Base-by-base conservation (phyloP, 2,888 invertebrate genomes). In the Fragum sueziense region DNA sequence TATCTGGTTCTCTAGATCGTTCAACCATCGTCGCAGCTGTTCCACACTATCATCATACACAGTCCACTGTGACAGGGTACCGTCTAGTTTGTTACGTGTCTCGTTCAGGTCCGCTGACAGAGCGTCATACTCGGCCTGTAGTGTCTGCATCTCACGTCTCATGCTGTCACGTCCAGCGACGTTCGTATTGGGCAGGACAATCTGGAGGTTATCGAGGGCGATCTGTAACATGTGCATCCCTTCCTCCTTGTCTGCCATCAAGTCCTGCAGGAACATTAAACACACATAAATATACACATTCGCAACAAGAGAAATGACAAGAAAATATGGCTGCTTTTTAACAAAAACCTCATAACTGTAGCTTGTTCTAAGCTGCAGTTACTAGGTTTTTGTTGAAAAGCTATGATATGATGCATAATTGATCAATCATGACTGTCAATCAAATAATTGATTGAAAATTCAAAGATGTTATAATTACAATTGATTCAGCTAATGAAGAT, bases 31-130 rank as follows among this genome's bases (percentile, higher is more conserved):
- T 85, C 96, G 95, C 9, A 98, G 95, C 67, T 95, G 95, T 74
- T 96, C 96, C 17, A 96, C 95, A 86, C 96, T 96, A 89, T 98
- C 97, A 92, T 98, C 97, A 91, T 97, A 97, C 2, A 97, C 97
- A n/a, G 96, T 96, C 98, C 97, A 98, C 88, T 96, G 97, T 91
- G 97, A 96, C 74, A 97, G 95, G 93, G 97, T 97, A 0, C 96
- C 95, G 93, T 97, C 97, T 37, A 98, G 94, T 88, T 97, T 96
- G 75, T 97, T 95, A 73, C 88, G 86, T 0, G 87, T 86, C 37
- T 96, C 96, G 69, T 96, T 94, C 71, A 98, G 96, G 73, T 96
- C 96, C 87, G 96, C 97, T 71, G 96, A 96, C 0, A 98, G 94
- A 91, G 95, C 95, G 89, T 98, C 98, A 97, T 98, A 98, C 91